Conservation (phyloP, 2,113 vertebrate species). For the Thalassarche chlororhynchos region DNA sequence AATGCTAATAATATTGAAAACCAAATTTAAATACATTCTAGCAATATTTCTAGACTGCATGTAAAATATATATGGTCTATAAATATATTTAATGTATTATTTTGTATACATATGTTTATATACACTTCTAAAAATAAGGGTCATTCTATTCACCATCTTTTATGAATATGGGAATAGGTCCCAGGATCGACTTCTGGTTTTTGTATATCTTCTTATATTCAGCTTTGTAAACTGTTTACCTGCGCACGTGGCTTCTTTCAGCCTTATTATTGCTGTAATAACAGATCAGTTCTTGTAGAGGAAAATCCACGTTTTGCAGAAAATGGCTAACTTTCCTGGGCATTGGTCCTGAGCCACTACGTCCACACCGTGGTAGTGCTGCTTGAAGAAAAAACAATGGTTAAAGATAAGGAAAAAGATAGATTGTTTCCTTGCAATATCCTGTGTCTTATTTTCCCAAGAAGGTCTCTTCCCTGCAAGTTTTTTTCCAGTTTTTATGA, state of each 20-base stretch:
- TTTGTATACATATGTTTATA: neutral
- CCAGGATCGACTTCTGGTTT: neutral
- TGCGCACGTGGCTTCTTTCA: neutral
- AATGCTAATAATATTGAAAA: neutral
- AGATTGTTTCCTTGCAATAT: neutral
- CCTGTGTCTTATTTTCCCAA: neutral
- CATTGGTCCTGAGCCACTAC: neutral
- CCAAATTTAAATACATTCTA: neutral
- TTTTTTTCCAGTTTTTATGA: neutral
- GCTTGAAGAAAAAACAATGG: neutral
- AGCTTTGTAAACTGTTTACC: neutral
- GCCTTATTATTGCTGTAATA: neutral
- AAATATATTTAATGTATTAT: neutral
- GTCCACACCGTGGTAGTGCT: neutral
- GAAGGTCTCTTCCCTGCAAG: neutral
- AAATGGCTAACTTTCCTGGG: neutral
- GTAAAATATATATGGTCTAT: neutral
- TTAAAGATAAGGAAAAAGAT: neutral
- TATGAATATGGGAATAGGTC: neutral
- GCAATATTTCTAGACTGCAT: neutral
- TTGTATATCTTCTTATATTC: neutral
- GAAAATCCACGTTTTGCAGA: neutral
- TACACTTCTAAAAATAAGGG: neutral
- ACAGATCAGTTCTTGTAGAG: neutral
- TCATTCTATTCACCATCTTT: neutral